Conservation (phyloP, 2,888 invertebrate species). For the Tetramorium bicarinatum region DNA sequence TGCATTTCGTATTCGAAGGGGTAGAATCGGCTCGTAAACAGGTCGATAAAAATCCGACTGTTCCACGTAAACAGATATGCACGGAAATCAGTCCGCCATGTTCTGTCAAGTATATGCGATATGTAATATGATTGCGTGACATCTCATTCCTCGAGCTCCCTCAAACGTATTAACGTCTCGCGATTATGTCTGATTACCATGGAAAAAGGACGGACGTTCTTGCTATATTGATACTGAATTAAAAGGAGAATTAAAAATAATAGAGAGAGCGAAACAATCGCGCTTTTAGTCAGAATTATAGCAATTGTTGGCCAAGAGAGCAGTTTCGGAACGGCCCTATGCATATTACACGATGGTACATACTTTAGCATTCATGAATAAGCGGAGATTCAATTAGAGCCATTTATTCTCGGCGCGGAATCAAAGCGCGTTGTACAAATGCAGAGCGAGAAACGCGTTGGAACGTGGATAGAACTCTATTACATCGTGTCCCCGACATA, state of each 20-base stretch:
- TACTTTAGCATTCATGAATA: slow-evolving; percentile 30
- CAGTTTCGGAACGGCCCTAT: background rate
- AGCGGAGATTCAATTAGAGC: slow-evolving; percentile 32
- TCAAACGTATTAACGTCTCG: slow-evolving; percentile 23
- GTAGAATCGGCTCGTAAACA: slow-evolving; percentile 47
- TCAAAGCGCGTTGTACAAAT: slow-evolving; percentile 41
- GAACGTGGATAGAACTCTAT: slow-evolving; percentile 35
- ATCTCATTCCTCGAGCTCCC: background rate
- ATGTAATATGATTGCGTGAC: background rate
- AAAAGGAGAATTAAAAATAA: background rate
- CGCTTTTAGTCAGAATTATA: background rate
- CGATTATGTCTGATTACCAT: background rate
- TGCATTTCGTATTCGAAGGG: slow-evolving; percentile 38
- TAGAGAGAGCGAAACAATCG: background rate
- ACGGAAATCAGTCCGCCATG: slow-evolving; percentile 8
- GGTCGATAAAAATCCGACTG: slow-evolving; percentile 47
- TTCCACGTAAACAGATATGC: slow-evolving; percentile 42
- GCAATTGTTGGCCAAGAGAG: background rate
- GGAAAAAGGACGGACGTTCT: background rate
- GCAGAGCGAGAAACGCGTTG: slow-evolving; percentile 1
- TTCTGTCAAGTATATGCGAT: background rate
- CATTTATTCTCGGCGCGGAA: slow-evolving; percentile 35
- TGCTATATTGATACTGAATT: background rate
- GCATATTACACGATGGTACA: background rate
- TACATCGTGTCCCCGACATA: slow-evolving; percentile 32